phyloP scores from a whole-genome alignment of 64 coral and sea anemone genomes.

The Dendronephthya gigantea region DNA sequence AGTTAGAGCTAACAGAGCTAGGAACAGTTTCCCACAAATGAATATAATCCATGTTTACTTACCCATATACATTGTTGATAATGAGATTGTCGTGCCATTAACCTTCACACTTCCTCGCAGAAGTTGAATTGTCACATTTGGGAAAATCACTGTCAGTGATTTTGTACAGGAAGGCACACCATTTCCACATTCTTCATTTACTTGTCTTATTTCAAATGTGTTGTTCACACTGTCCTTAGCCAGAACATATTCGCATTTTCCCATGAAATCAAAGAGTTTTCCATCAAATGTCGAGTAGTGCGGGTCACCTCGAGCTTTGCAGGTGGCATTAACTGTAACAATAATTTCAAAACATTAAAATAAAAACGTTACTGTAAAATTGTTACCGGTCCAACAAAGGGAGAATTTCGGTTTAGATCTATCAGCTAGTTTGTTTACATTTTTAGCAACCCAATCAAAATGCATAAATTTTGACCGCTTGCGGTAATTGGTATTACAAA shows the following conservation, averaged over 20 bases:
- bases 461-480: no score
- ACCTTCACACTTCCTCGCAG: background rate
- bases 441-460: no score
- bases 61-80: background rate
- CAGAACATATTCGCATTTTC: background rate
- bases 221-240: background rate
- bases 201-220: background rate
- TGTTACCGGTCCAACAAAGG: no score
- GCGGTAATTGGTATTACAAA: no score
- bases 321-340: no score
- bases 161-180: background rate
- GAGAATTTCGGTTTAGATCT: no score
- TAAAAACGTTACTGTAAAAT: no score
- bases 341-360: no score
- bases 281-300: background rate
- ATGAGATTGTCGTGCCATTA: background rate
- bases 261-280: background rate
- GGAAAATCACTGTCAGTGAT: background rate
- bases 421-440: no score
- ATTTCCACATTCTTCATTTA: background rate
- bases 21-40: no score
- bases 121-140: background rate
- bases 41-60: no score
- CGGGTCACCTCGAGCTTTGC: background rate
- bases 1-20: no score